phyloP scores from a whole-genome alignment of 2,888 invertebrate species.

The Caenorhabditis macrosperma region DNA sequence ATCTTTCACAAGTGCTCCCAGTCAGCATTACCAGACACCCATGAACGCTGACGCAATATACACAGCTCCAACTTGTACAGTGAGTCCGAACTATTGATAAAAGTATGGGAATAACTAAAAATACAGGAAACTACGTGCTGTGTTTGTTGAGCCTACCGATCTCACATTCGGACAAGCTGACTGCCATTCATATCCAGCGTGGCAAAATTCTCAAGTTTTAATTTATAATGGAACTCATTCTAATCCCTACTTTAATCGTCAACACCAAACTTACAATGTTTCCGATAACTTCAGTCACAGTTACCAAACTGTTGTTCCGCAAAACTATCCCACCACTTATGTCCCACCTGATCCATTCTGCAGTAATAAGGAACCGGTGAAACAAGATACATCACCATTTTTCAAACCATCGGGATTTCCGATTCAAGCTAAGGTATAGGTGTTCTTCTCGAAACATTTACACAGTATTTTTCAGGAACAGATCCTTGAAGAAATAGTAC shows the following conservation, averaged over 20 bases:
- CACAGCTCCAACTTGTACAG: constrained; percentile 64
- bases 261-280: too few species aligned
- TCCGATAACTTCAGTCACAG: not conserved
- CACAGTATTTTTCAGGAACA: constrained; percentile 73
- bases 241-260: too few species aligned
- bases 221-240: constrained; percentile 5
- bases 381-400: too few species aligned
- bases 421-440: too few species aligned
- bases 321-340: constrained; percentile 1
- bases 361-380: too few species aligned
- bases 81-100: constrained; percentile 32
- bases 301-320: too few species aligned
- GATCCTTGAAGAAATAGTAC: constrained; percentile 76
- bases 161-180: constrained; percentile 54
- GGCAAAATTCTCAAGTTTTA: constrained; percentile 11
- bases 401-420: too few species aligned
- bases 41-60: constrained; percentile 12
- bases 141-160: constrained; percentile 77
- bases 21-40: constrained; percentile 7
- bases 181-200: not conserved
- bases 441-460: too few species aligned
- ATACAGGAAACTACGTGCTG: constrained; percentile 75
- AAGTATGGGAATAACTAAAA: not conserved
- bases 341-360: constrained; percentile 51
- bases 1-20: not conserved